Base-by-base conservation (phyloP, 2,113 vertebrate genomes). In the Archocentrus centrarchus region DNA sequence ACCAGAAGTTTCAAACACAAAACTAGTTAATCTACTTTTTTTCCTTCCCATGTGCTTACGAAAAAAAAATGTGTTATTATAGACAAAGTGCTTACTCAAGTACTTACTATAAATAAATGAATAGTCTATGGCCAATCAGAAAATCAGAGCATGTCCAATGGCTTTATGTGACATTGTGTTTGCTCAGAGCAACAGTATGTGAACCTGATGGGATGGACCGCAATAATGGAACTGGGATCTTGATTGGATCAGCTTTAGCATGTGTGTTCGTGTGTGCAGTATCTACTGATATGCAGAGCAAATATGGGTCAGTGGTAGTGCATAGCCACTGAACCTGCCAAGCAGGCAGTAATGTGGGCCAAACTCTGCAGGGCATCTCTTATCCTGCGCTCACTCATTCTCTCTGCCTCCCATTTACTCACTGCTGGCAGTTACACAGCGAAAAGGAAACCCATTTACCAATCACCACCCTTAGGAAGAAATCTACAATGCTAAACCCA, bases 261-360 rank as follows among this genome's bases (percentile, higher is more conserved):
- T 76, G 84, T 41, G 59, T 75, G 32, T 17, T 60, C 58, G 75
- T 32, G 53, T 30, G 11, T 77, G 59, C 55, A 15, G 53, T 78
- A 76, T 87, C 59, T 13, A 57, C 76, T 81, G 85, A 81, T 82
- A 79, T 53, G 59, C 83, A 86, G 27, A 75, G 77, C 35, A 68
- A 89, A 95, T 93, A 89, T 95, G 94, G 94, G 94, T 95, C 94
- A 95, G 88, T 78, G 80, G 81, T 80, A 83, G 79, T 80, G 80
- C 81, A 85, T 78, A 73, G 78, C 87, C 81, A 90, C 86, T 50
- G 83, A 90, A 88, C 87, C 81, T 91, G 91, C 91, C 92, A 93
- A 93, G 89, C 92, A 81, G 63, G 82, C 89, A 44, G 59, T 84
- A 92, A 95, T 94, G 88, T 94, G 91, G 94, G 94, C 89, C 94